Conservation (phyloP, 1,140 invertebrate species). For the Drosophila orosa region DNA sequence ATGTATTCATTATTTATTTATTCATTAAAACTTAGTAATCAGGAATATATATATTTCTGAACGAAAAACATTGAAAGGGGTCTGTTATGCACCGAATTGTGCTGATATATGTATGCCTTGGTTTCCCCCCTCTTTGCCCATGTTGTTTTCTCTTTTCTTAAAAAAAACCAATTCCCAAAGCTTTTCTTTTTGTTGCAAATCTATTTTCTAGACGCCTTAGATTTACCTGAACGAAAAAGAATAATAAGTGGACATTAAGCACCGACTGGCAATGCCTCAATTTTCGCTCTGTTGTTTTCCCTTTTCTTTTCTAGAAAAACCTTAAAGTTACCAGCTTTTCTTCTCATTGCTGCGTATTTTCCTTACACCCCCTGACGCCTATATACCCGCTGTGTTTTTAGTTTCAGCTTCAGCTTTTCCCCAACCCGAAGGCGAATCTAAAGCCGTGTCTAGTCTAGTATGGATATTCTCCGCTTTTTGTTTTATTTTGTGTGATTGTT, state of each 20-base stretch:
- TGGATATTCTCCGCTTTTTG: constrained; percentile 50
- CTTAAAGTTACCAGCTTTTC: not conserved
- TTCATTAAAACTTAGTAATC: no score
- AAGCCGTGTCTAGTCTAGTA: constrained; percentile 26
- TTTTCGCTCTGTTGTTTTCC: no score
- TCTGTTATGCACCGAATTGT: not conserved
- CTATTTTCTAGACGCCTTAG: no score
- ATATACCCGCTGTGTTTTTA: constrained; percentile 5
- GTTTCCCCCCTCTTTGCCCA: not conserved
- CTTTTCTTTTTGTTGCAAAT: no score
- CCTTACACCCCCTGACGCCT: not conserved
- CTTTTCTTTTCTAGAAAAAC: not conserved
- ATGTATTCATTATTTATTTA: no score
- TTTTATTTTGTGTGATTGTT: constrained; percentile 26
- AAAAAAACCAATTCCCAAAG: no score
- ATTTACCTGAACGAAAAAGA: no score
- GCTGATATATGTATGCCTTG: no score
- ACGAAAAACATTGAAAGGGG: not conserved
- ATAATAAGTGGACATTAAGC: no score
- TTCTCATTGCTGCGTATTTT: not conserved
- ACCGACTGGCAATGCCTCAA: no score
- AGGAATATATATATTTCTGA: no score
- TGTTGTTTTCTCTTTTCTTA: no score
- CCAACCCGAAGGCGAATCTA: not conserved
- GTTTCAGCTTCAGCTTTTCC: constrained; percentile 5